These are phyloP conservation scores for Artibeus jamaicensis DNA, from an alignment of 2,797 vertebrate genomes.

Conservation along the genomic window DNA sequence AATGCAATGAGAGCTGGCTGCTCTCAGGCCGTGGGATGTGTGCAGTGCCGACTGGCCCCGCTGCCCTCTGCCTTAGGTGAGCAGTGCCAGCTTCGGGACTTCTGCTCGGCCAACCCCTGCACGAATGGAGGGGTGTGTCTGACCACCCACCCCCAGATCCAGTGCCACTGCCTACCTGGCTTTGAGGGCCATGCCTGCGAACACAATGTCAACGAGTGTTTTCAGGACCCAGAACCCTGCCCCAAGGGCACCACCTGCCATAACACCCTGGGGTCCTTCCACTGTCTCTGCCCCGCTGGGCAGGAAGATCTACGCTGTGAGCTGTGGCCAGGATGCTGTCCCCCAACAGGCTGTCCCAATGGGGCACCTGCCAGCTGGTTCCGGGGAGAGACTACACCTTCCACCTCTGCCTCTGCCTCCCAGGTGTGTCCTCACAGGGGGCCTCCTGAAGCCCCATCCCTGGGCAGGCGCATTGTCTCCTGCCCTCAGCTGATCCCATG, in stretches of 20 bases:
- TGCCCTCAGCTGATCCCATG: neutral
- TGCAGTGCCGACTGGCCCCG: fast-evolving
- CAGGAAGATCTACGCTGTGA: slow-evolving; percentile 64
- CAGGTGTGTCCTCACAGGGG: slow-evolving; percentile 61
- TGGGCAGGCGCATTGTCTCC: neutral
- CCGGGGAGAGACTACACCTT: neutral
- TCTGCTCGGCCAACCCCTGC: slow-evolving; percentile 80
- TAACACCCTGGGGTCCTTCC: slow-evolving; percentile 79
- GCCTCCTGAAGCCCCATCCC: neutral
- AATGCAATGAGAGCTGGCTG: neutral
- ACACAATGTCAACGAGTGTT: slow-evolving; percentile 77
- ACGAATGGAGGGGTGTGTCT: slow-evolving; percentile 77
- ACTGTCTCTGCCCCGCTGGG: slow-evolving; percentile 71
- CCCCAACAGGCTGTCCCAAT: slow-evolving; percentile 54
- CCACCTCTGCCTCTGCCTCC: slow-evolving; percentile 78
- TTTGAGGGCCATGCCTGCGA: slow-evolving; percentile 79
- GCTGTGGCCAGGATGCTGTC: slow-evolving; percentile 68
- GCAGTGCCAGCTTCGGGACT: slow-evolving; percentile 75
- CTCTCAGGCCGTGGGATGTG: neutral
- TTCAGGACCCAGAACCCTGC: slow-evolving; percentile 63
- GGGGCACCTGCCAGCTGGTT: slow-evolving; percentile 72
- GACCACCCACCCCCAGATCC: slow-evolving; percentile 77
- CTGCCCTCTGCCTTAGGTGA: slow-evolving; percentile 67
- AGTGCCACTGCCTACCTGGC: slow-evolving; percentile 76
- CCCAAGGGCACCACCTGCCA: slow-evolving; percentile 71